Percentiles rank a stretch among this genome's conserved stretches.
phyloP scores from a whole-genome alignment of 2,888 invertebrate genomes.

The Eumerus sabulonum region DNA sequence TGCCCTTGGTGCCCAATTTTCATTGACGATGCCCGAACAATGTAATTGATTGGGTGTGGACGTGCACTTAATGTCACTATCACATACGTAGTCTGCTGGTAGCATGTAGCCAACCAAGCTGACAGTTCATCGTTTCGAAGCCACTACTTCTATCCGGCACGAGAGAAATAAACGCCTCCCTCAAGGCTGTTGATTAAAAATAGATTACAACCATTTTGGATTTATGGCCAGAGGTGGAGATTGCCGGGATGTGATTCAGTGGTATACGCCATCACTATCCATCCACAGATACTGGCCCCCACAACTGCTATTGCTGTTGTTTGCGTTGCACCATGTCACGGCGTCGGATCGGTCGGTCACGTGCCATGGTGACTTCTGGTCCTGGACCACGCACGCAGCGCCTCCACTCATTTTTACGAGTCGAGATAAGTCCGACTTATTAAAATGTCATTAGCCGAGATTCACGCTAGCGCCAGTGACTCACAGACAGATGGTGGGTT shows the following conservation, averaged over 20 bases:
- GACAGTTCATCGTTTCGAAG: no score
- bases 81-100: constrained; percentile 5
- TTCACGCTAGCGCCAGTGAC: constrained; percentile 60
- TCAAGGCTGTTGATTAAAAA: constrained; percentile 63
- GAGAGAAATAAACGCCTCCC: constrained; percentile 8
- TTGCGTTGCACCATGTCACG: constrained; percentile 1
- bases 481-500: constrained; percentile 24
- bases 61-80: constrained; percentile 50
- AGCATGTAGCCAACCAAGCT: constrained; percentile 39
- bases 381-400: constrained; percentile 45
- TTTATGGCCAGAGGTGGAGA: constrained; percentile 38
- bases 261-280: constrained; percentile 36
- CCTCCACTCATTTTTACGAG: constrained; percentile 26
- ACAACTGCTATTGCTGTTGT: no score
- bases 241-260: constrained; percentile 23
- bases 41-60: constrained; percentile 65
- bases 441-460: constrained; percentile 69
- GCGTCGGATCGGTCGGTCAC: constrained; percentile 16
- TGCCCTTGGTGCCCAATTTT: constrained; percentile 40
- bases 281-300: constrained; percentile 4
- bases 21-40: constrained; percentile 5
- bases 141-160: no score
- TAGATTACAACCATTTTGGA: constrained; percentile 56
- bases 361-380: constrained; percentile 28
- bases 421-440: constrained; percentile 64